phyloP scores from a whole-genome alignment of 2,113 vertebrate genomes.

The Cephalopterus ornatus region DNA sequence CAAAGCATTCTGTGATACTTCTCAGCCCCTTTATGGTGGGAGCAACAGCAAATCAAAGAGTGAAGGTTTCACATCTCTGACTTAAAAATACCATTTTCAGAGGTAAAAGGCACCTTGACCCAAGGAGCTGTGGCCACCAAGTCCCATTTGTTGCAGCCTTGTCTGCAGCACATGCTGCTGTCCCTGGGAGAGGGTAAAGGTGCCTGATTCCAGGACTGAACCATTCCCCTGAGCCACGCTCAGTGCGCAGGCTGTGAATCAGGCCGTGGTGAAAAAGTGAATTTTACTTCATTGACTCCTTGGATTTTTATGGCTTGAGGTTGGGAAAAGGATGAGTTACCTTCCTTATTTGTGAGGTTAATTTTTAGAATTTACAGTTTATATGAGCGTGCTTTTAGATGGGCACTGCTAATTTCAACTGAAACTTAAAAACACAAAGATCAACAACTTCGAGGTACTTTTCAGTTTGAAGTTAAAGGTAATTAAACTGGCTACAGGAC shows the following conservation, averaged over 20 bases:
- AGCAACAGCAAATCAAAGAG: background rate
- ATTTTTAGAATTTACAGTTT: background rate
- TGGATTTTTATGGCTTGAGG: background rate
- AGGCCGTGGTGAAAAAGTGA: background rate
- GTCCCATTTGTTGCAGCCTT: rapidly evolving
- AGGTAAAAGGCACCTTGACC: background rate
- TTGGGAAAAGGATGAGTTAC: background rate
- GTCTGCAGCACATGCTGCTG: background rate
- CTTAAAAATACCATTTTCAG: no score
- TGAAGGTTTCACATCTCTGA: background rate
- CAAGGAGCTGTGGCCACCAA: background rate
- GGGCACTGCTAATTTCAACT: background rate
- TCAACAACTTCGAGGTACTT: background rate
- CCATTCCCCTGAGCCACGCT: background rate
- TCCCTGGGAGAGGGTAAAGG: background rate
- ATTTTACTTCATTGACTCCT: background rate
- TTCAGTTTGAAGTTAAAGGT: background rate
- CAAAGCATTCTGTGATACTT: background rate
- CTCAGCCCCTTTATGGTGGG: background rate
- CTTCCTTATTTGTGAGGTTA: background rate
- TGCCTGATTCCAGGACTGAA: background rate
- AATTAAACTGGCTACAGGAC: background rate
- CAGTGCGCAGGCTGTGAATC: background rate
- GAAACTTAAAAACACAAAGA: background rate
- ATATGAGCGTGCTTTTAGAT: background rate